phyloP scores from a whole-genome alignment of 2,888 invertebrate genomes.

The Coelinius sp. region DNA sequence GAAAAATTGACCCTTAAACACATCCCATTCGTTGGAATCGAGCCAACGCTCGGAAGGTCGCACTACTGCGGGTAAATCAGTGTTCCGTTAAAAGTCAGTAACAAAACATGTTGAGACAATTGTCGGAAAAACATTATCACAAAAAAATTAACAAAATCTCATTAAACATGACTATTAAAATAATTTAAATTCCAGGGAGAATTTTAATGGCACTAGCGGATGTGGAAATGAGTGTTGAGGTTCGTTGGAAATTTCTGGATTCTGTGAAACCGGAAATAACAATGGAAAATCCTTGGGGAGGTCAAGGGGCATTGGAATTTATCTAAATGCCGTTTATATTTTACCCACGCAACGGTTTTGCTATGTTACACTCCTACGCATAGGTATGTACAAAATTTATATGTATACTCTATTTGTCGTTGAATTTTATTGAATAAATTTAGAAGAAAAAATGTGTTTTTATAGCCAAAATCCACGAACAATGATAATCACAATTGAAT shows the following conservation, averaged over 20 bases:
- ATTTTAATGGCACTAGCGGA: not conserved
- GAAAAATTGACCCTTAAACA: constrained; percentile 65
- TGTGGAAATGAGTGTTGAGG: not conserved
- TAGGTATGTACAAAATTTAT: constrained; percentile 11
- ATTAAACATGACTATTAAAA: not conserved
- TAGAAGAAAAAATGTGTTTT: constrained; percentile 14
- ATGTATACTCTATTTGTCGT: constrained; percentile 20
- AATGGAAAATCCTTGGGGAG: constrained; percentile 11
- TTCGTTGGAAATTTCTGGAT: not conserved
- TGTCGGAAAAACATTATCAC: not conserved
- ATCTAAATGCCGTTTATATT: constrained; percentile 6
- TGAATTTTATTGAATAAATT: constrained; percentile 24
- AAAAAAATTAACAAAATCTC: not conserved
- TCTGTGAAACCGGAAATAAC: not conserved
- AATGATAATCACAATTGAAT: too few relatives aligned
- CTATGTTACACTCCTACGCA: constrained; percentile 20
- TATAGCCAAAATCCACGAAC: too few relatives aligned
- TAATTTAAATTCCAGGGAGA: not conserved
- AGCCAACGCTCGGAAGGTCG: constrained; percentile 33
- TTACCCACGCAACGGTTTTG: constrained; percentile 34
- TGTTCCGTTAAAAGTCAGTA: constrained; percentile 21
- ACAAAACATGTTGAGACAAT: constrained; percentile 1
- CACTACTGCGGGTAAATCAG: constrained; percentile 9
- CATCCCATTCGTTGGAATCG: constrained; percentile 62
- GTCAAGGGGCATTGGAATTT: constrained; percentile 13